Evolutionary conservation across 2,113 vertebrate genomes (phyloP).

Genomic region (Hydropotes inermis): DNA sequence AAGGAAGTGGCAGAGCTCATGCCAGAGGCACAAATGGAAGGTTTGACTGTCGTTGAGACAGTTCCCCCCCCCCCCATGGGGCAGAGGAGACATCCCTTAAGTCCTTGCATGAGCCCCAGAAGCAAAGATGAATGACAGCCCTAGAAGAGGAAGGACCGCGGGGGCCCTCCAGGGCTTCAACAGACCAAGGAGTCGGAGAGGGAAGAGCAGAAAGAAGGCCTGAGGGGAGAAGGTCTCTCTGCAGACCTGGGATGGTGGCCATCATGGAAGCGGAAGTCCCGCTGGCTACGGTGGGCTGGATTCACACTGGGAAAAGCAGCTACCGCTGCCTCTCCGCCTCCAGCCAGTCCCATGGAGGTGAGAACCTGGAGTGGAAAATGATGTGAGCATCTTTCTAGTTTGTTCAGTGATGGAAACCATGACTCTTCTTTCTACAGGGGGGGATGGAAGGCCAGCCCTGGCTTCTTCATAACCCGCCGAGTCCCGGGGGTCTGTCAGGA

Average conservation of each 20-base stretch:
- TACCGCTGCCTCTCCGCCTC: neutral
- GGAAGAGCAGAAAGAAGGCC: neutral
- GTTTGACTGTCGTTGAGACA: neutral
- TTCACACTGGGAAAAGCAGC: fast-evolving
- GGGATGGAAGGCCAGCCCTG: fast-evolving
- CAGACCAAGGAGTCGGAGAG: neutral
- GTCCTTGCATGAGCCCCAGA: neutral
- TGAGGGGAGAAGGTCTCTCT: neutral
- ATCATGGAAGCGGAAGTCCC: neutral
- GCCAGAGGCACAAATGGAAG: neutral
- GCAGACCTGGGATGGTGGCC: neutral
- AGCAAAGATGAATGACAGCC: neutral
- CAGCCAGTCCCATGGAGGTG: fast-evolving
- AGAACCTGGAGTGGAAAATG: neutral
- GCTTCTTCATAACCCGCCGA: fast-evolving
- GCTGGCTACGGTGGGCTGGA: fast-evolving
- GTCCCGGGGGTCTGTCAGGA: neutral
- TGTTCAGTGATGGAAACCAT: neutral
- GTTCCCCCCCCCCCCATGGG: neutral
- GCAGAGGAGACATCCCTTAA: neutral
- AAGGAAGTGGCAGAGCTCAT: neutral
- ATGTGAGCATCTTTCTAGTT: no score
- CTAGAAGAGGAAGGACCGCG: neutral
- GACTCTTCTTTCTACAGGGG: neutral
- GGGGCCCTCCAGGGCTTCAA: neutral